Percentiles rank a stretch among this genome's conserved stretches.
phyloP scores from a whole-genome alignment of 2,797 vertebrate genomes.

The Bryconaethiops microstoma region DNA sequence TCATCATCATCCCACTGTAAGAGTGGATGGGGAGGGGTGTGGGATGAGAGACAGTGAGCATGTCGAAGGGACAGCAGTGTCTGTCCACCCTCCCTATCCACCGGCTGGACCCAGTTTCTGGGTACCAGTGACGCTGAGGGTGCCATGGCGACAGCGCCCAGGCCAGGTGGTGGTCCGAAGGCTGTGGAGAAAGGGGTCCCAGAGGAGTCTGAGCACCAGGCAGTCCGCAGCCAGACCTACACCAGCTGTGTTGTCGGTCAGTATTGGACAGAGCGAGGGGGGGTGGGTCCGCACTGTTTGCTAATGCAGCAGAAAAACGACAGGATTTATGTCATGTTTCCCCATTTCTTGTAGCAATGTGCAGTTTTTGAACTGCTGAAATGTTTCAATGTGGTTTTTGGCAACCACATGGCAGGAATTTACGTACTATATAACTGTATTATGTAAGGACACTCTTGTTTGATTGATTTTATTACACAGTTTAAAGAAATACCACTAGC shows the following conservation, averaged over 20 bases:
- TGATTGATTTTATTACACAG: too few relatives aligned
- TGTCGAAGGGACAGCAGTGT: slow-evolving; percentile 4
- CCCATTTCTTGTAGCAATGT: neutral
- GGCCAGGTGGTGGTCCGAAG: slow-evolving; percentile 38
- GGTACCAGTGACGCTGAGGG: slow-evolving; percentile 24
- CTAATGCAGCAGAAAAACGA: slow-evolving; percentile 4
- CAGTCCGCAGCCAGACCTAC: slow-evolving; percentile 24
- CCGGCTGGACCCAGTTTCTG: slow-evolving; percentile 18
- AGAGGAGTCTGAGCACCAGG: slow-evolving; percentile 32
- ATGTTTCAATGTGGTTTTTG: too few relatives aligned
- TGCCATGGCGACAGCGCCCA: neutral
- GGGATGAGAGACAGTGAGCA: neutral
- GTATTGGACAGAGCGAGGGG: neutral
- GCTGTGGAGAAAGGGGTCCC: slow-evolving; percentile 34
- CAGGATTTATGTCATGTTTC: neutral
- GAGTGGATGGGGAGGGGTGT: neutral
- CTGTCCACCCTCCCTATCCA: neutral
- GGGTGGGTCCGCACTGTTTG: neutral
- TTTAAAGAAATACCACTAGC: too few relatives aligned
- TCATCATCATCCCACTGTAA: slow-evolving; percentile 8
- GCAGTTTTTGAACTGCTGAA: neutral
- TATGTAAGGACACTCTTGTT: neutral
- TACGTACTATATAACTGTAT: too few relatives aligned
- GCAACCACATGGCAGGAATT: too few relatives aligned
- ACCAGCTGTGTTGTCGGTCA: slow-evolving; percentile 46